These are phyloP conservation scores for Rhabdomys pumilio DNA, from an alignment of 2,797 vertebrate genomes.

Conservation along the genomic window DNA sequence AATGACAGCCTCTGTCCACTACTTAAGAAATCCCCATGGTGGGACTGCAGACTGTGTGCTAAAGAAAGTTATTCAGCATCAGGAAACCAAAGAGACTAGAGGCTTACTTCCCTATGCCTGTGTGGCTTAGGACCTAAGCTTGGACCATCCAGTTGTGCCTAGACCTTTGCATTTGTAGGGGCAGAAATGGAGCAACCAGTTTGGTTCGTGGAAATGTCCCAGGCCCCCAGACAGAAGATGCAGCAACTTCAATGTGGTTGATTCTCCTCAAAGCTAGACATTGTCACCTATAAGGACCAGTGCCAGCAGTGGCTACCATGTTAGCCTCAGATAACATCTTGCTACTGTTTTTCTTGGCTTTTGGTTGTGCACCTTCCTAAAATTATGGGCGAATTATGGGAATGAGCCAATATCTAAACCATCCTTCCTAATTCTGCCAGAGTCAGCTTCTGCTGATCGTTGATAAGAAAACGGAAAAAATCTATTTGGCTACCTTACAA, in stretches of 20 bases:
- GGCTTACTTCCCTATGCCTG: accelerated
- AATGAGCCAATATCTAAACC: not conserved
- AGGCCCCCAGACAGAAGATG: not conserved
- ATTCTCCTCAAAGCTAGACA: accelerated
- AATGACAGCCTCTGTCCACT: not conserved
- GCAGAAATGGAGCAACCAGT: not conserved
- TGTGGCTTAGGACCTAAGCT: not conserved
- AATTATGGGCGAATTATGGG: not conserved
- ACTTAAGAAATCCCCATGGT: not conserved
- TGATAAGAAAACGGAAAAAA: not conserved
- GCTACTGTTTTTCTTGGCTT: not conserved
- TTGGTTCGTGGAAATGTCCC: not conserved
- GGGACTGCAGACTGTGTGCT: not conserved
- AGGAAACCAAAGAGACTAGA: not conserved
- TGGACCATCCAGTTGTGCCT: not conserved
- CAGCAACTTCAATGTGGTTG: not conserved
- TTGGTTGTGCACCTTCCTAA: not conserved
- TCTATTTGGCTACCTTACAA: not conserved
- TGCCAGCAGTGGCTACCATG: too few relatives aligned
- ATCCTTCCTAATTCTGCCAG: not conserved
- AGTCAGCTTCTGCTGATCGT: not conserved
- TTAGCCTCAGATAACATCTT: not conserved
- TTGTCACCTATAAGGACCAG: too few relatives aligned
- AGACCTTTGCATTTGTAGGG: not conserved
- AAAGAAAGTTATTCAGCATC: not conserved